Base-by-base conservation (phyloP, 2,797 vertebrate genomes). In the Sebastiscus tertius region DNA sequence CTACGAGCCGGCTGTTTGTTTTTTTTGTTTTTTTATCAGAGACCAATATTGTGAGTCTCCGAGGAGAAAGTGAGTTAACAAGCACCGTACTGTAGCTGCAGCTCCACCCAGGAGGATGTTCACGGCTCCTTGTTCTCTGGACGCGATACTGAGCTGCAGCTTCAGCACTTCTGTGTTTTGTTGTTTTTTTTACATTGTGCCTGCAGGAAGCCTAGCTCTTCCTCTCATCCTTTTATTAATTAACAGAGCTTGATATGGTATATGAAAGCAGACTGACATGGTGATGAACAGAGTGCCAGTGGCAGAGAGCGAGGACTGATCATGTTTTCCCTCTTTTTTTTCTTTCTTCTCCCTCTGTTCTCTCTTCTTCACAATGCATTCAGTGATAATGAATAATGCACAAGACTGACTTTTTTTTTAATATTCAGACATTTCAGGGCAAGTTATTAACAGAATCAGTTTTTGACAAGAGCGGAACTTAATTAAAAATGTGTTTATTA, bases 401-500 rank as follows among this genome's bases (percentile, higher is more conserved):
- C 77, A 24, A 79, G 72, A 27, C 74, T 65, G 82, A 62, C 66
- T 89, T 89, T 33, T 61, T 22, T 91, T 93, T 87, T 79, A 90
- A 93, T 93, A 94, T 95, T 93, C 91, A 88, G 81, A 91, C 85
- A 91, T 93, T 93, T 91, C 88, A 82, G 85, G 87, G 84, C 81
- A 86, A 84, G 80, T 89, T 93, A 91, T 92, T 92, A 94, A 84
- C 88, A 80, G 86, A 90, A 90, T 84, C 73, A 58, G 58, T 89
- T 94, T 88, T 89, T 92, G 89, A 94, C 89, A 83, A 89, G 88
- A 93, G 84, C 79, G 10, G 81, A 92, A 92, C 85, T 90, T 93
- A 92, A 95, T 95, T 94, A 94, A 93, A 92, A 90, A 88, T 88
- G 80, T 92, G 91, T 92, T 95, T 93, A 88, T 93, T 93, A 89